Evolutionary conservation across 2,888 invertebrate genomes (phyloP).

Genomic region (Eupithecia exiguata): DNA sequence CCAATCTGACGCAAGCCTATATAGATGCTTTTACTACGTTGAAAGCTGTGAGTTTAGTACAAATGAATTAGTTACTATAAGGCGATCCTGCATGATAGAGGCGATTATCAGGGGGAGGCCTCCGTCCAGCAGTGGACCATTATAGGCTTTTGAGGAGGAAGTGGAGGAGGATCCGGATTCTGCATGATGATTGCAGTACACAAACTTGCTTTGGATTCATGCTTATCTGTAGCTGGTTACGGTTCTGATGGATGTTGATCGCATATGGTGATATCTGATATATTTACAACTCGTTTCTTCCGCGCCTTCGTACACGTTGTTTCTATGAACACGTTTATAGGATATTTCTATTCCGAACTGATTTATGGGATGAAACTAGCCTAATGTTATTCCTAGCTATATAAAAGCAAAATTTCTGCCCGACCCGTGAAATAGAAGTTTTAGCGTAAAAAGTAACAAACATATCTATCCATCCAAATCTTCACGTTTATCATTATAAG

Average conservation of each 20-base stretch:
- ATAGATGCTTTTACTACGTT: constrained; percentile 92
- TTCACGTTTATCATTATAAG: neutral
- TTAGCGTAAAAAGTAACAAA: neutral
- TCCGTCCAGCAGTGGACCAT: too few relatives aligned
- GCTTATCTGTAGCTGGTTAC: neutral
- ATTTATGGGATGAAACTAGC: neutral
- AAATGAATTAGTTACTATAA: neutral
- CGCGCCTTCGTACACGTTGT: neutral
- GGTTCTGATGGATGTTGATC: neutral
- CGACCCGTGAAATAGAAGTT: neutral
- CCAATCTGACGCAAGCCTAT: constrained; percentile 93
- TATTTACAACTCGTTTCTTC: neutral
- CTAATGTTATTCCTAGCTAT: neutral
- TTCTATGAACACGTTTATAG: neutral
- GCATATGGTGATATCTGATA: neutral
- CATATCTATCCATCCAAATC: neutral
- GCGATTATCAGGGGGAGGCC: too few relatives aligned
- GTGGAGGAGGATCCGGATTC: too few relatives aligned
- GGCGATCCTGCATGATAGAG: neutral
- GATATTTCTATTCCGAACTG: neutral
- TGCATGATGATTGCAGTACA: neutral
- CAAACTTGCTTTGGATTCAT: neutral
- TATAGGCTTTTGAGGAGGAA: too few relatives aligned
- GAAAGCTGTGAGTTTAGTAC: constrained; percentile 84
- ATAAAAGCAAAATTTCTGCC: neutral